Evolutionary conservation across 2,113 vertebrate genomes (phyloP).

Genomic region (Panthera leo): DNA sequence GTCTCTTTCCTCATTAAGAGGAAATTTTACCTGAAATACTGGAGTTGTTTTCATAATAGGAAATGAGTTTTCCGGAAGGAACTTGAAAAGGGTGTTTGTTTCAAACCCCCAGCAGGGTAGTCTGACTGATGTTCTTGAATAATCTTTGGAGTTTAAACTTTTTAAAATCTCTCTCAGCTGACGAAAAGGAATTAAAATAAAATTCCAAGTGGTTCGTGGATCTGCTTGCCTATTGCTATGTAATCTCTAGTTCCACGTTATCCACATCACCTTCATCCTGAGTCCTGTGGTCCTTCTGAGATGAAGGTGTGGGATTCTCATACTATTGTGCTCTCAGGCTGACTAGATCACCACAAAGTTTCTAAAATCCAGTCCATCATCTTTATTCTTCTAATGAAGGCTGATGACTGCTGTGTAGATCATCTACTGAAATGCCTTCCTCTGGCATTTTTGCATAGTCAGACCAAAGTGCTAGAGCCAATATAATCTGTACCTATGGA

Average conservation of each 20-base stretch:
- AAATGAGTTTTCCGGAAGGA: conserved; percentile 60
- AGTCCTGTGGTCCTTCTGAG: neutral
- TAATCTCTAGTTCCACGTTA: neutral
- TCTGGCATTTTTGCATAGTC: neutral
- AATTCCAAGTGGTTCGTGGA: neutral
- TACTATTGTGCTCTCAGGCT: neutral
- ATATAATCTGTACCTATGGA: neutral
- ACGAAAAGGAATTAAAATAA: neutral
- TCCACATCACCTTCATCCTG: neutral
- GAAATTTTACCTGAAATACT: conserved; percentile 59
- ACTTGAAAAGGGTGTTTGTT: conserved; percentile 26
- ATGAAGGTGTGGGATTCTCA: neutral
- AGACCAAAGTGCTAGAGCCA: neutral
- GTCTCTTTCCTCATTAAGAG: conserved; percentile 53
- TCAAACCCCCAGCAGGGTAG: neutral
- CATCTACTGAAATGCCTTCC: neutral
- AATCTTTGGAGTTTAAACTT: conserved; percentile 2
- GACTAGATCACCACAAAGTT: neutral
- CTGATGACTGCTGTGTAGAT: neutral
- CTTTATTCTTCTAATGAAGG: neutral
- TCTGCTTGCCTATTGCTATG: neutral
- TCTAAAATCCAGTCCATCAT: neutral
- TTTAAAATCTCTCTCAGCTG: neutral
- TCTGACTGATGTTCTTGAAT: conserved; percentile 21
- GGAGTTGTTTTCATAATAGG: conserved; percentile 47